Evolutionary conservation across 2,888 invertebrate genomes (phyloP).

Genomic region (Ichneumoninae sp.): DNA sequence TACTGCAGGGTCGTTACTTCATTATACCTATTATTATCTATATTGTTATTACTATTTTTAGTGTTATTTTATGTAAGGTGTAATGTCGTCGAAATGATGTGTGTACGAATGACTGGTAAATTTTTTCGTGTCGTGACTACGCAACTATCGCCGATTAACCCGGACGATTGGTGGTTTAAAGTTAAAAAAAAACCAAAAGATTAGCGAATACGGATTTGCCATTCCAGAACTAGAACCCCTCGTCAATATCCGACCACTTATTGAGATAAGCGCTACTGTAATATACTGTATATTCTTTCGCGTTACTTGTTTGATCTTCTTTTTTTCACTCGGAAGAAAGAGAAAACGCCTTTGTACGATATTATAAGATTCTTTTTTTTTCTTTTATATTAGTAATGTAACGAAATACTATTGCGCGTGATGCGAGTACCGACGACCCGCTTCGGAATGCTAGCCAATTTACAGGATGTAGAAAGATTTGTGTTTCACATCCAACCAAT

Average conservation of each 20-base stretch:
- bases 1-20: slow-evolving; percentile 69
- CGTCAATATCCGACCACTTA: slow-evolving; percentile 72
- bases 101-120: slow-evolving; percentile 20
- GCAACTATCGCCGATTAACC: slow-evolving; percentile 9
- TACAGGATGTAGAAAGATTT: neutral
- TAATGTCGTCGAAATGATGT: slow-evolving; percentile 9
- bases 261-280: slow-evolving; percentile 78
- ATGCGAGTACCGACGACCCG: slow-evolving; percentile 17
- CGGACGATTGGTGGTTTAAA: slow-evolving; percentile 18
- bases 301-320: slow-evolving; percentile 76
- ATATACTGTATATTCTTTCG: slow-evolving; percentile 82
- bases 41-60: neutral
- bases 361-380: slow-evolving; percentile 35
- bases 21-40: slow-evolving; percentile 23
- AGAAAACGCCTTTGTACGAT: slow-evolving; percentile 52
- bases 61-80: neutral
- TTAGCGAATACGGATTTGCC: slow-evolving; percentile 41
- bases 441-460: slow-evolving; percentile 35
- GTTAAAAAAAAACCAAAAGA: slow-evolving; percentile 18
- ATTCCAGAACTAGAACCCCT: slow-evolving; percentile 64
- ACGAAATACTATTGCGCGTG: slow-evolving; percentile 35
- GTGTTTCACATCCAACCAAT: neutral
- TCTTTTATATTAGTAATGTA: slow-evolving; percentile 10
- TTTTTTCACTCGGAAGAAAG: slow-evolving; percentile 73
- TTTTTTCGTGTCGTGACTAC: slow-evolving; percentile 11